Base-by-base conservation (phyloP, 2,113 vertebrate species). In the Alaudala cheleensis region DNA sequence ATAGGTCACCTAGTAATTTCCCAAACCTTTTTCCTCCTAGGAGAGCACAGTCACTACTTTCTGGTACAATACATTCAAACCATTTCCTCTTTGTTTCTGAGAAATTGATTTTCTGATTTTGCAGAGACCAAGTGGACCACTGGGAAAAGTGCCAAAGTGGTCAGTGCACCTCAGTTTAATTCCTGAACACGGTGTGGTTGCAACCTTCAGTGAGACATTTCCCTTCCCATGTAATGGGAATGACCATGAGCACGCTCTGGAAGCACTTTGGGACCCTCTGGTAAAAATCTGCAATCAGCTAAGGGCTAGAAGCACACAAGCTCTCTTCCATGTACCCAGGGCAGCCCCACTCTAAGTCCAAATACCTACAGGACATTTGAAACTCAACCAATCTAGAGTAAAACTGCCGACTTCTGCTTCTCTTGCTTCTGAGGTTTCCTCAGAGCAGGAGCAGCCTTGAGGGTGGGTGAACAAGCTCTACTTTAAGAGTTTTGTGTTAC, bases 201-300 rank as follows among this genome's bases (percentile, higher is more conserved):
- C 74, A 69, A 28, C 25, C 42, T 60, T 31, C 29, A 79, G 56
- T 6, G 5, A 86, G 42, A 11, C 39, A 23, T 37, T 82, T 65
- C 56, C 20, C 33, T 70, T 79, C 70, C 25, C 19, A 1, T 31
- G 47, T 29, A 54, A 34, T 7, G 15, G 54, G 28, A 92, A 80
- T 0, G 0, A 42, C 22, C n/a, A 14, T 2, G 23, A 34, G 9
- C 25, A 10, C 9, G 10, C 11, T 54, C 44, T 53, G 37, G 17
- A 71, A 78, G 50, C 28, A 10, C 51, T 54, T 62, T 61, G 49
- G 74, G 65, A 81, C 44, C 23, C 29, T 33, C 18, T 18, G 26
- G 42, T 47, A 25, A 77, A 53, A 25, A 73, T 14, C 13, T 37
- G 22, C 33, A 15, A 6, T 3, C 50, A 82, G 15, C 31, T 47